Percentiles rank a stretch among this genome's conserved stretches.
phyloP scores from a whole-genome alignment of 2,888 invertebrate genomes.

The Brachylomia viminalis region DNA sequence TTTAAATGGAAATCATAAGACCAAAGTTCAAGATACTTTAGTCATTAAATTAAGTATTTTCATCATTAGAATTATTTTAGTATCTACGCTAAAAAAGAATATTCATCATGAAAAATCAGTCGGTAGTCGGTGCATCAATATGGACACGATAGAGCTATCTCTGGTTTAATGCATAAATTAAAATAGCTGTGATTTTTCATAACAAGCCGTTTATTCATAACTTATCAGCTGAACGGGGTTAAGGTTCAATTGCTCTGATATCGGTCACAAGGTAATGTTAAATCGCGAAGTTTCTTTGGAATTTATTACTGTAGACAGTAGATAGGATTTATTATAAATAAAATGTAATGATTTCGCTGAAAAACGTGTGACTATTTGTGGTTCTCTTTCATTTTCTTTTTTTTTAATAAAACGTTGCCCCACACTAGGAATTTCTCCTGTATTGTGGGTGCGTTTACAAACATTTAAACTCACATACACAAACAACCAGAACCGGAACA shows the following conservation, averaged over 20 bases:
- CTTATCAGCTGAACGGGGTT: slow-evolving; percentile 68
- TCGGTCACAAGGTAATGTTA: slow-evolving; percentile 47
- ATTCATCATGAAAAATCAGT: background rate
- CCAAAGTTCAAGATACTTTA: slow-evolving; percentile 39
- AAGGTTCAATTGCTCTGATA: slow-evolving; percentile 67
- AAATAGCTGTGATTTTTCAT: slow-evolving; percentile 61
- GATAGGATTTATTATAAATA: slow-evolving; percentile 20
- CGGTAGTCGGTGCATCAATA: background rate
- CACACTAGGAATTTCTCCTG: too few relatives aligned
- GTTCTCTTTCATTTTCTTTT: too few relatives aligned
- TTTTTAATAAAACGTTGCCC: too few relatives aligned
- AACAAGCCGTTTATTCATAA: slow-evolving; percentile 64
- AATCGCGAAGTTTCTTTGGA: slow-evolving; percentile 43
- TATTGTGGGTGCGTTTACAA: too few relatives aligned
- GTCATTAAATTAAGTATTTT: slow-evolving; percentile 3
- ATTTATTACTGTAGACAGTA: slow-evolving; percentile 12
- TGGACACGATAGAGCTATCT: slow-evolving; percentile 15
- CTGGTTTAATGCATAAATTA: slow-evolving; percentile 27
- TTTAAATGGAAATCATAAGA: background rate
- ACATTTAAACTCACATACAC: too few relatives aligned
- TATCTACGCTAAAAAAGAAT: background rate
- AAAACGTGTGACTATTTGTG: background rate
- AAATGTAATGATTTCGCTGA: background rate
- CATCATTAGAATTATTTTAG: background rate
- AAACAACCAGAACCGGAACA: too few relatives aligned